Evolutionary conservation across 2,888 invertebrate genomes (phyloP).

Genomic region (Polyommatus icarus): DNA sequence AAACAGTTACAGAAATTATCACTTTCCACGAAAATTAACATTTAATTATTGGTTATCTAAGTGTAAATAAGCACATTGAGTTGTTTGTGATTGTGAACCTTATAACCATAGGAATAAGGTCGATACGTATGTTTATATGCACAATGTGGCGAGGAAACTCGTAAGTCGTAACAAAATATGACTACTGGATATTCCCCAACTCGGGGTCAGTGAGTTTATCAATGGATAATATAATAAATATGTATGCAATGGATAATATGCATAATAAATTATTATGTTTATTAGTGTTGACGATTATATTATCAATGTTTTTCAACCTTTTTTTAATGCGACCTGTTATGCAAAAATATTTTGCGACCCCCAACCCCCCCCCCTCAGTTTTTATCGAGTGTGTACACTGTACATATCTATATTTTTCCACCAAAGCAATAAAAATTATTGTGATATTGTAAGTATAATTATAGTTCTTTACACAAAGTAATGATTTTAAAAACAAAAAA

Average conservation of each 20-base stretch:
- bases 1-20: background rate
- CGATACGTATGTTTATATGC: background rate
- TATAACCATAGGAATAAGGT: background rate
- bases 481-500: background rate
- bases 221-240: background rate
- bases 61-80: background rate
- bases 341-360: too few relatives aligned
- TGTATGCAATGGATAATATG: background rate
- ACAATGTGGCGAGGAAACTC: background rate
- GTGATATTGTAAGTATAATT: background rate
- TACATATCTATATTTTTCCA: slow-evolving; percentile 4
- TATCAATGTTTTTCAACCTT: too few relatives aligned
- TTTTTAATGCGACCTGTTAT: too few relatives aligned
- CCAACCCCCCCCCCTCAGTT: too few relatives aligned
- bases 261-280: too few relatives aligned
- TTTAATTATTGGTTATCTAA: background rate
- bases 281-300: too few relatives aligned
- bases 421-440: background rate
- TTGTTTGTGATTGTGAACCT: background rate
- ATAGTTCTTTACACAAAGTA: background rate
- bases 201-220: background rate
- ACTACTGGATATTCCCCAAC: background rate
- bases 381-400: too few relatives aligned
- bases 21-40: background rate
- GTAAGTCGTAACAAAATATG: background rate